Percentiles rank a stretch among this genome's conserved stretches.
Evolutionary conservation across 2,113 vertebrate species (phyloP).

Genomic region (Tapirus terrestris): DNA sequence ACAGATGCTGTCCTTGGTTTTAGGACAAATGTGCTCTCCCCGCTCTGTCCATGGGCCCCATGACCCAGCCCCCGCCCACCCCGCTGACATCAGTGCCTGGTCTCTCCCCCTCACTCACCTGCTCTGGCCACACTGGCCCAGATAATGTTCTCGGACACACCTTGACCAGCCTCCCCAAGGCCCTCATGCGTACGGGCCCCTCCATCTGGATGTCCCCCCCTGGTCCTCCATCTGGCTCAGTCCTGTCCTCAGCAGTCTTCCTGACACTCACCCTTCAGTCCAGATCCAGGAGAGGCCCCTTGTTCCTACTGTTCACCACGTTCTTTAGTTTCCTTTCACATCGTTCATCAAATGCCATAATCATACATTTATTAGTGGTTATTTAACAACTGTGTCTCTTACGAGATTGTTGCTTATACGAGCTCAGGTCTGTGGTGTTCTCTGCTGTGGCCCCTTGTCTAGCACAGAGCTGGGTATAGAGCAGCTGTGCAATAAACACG

Average conservation of each 20-base stretch:
- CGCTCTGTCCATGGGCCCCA: background rate
- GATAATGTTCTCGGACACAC: rapidly evolving
- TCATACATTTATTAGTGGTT: background rate
- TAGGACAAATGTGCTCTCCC: background rate
- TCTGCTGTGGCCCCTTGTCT: background rate
- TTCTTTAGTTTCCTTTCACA: background rate
- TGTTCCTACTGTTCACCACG: background rate
- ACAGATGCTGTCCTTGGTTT: background rate
- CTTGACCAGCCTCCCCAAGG: background rate
- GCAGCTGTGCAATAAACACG: background rate
- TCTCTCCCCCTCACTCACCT: background rate
- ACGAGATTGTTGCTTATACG: too few relatives aligned
- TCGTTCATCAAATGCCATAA: background rate
- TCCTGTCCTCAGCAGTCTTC: too few relatives aligned
- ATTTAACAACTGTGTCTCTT: background rate
- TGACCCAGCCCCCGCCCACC: background rate
- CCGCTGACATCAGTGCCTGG: too few relatives aligned
- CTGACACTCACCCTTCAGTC: too few relatives aligned
- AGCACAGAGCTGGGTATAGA: background rate
- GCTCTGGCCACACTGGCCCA: background rate
- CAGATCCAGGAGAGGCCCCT: background rate
- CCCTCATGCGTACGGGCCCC: background rate
- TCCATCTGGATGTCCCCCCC: background rate
- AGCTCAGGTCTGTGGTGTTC: background rate
- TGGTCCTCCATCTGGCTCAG: too few relatives aligned